phyloP scores from a whole-genome alignment of 2,888 invertebrate genomes.

The Dione vanillae region DNA sequence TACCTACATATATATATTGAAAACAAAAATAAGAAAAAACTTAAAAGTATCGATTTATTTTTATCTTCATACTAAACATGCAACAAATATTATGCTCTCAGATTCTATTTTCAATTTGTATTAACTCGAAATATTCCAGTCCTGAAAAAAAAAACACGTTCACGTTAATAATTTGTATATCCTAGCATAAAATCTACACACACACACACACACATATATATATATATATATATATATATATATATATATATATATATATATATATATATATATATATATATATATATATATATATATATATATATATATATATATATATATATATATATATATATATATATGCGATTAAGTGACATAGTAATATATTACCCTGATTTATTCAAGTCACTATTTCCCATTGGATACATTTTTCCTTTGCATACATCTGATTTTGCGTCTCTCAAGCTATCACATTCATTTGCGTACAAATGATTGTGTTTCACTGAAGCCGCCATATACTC shows the following conservation, averaged over 20 bases:
- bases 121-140: conserved; percentile 66
- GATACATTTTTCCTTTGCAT: conserved; percentile 56
- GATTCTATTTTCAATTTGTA: conserved; percentile 49
- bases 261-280: no score
- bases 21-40: background rate
- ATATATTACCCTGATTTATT: conserved; percentile 55
- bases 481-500: conserved; percentile 66
- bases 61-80: no score
- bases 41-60: background rate
- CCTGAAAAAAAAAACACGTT: conserved; percentile 50
- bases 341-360: background rate
- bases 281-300: no score
- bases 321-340: no score
- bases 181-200: no score
- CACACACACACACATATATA: no score
- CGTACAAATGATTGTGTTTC: conserved; percentile 59
- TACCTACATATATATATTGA: background rate
- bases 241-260: no score
- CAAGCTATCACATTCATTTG: conserved; percentile 57
- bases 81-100: no score
- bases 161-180: no score
- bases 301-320: no score
- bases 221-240: no score
- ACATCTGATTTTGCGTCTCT: conserved; percentile 54
- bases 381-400: conserved; percentile 65